Evolutionary conservation across 2,113 vertebrate genomes (phyloP).

Genomic region (Garra rufa): DNA sequence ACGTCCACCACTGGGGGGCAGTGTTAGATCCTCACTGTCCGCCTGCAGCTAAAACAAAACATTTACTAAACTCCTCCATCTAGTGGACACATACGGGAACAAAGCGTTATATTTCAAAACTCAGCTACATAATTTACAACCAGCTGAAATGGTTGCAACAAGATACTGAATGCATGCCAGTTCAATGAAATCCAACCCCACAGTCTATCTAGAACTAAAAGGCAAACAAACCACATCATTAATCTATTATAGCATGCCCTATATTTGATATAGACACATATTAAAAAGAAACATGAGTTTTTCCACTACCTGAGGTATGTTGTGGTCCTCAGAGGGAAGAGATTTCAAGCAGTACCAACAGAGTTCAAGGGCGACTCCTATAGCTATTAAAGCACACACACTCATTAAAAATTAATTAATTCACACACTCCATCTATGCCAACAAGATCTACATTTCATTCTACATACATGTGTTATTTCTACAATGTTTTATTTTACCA

Average conservation of each 20-base stretch:
- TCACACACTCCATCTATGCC: background rate
- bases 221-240: slow-evolving; percentile 34
- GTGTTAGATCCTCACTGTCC: slow-evolving; percentile 54
- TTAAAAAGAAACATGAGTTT: background rate
- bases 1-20: slow-evolving; percentile 64
- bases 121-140: slow-evolving; percentile 56
- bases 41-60: slow-evolving; percentile 54
- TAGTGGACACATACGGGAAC: slow-evolving; percentile 17
- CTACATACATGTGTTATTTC: background rate
- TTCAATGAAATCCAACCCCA: slow-evolving; percentile 35
- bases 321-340: slow-evolving; percentile 62
- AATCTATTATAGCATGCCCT: background rate
- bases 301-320: slow-evolving; percentile 61
- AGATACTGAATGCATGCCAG: slow-evolving; percentile 46
- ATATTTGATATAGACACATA: background rate
- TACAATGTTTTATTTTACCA: background rate
- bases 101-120: background rate
- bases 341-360: slow-evolving; percentile 80
- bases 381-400: background rate
- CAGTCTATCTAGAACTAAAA: background rate
- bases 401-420: background rate
- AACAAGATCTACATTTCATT: background rate
- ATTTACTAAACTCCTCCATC: slow-evolving; percentile 43
- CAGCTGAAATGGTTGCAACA: slow-evolving; percentile 51
- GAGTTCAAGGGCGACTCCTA: slow-evolving; percentile 61